phyloP scores from a whole-genome alignment of 2,888 invertebrate genomes.

The Aelia acuminata region DNA sequence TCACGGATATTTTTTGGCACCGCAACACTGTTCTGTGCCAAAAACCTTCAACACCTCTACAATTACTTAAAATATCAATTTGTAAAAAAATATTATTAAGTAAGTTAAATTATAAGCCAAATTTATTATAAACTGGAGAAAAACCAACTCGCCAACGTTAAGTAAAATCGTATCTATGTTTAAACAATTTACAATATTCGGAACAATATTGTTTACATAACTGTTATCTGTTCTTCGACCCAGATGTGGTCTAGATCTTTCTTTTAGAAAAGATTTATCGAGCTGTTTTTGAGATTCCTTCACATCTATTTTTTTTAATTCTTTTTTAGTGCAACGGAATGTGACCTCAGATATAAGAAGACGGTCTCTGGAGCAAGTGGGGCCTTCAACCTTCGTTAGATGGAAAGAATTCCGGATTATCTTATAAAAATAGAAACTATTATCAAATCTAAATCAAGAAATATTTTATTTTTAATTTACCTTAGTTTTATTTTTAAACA shows the following conservation, averaged over 20 bases:
- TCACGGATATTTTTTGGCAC: background rate
- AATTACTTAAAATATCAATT: conserved; percentile 28
- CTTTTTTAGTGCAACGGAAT: conserved; percentile 25
- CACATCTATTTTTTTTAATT: conserved; percentile 31
- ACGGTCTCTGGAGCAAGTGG: conserved; percentile 17
- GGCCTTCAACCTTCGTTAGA: background rate
- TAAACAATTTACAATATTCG: background rate
- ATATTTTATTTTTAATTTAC: too few relatives aligned
- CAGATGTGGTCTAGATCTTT: conserved; percentile 34
- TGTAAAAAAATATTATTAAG: background rate
- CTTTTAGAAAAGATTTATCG: conserved; percentile 33
- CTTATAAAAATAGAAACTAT: background rate
- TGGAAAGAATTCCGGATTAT: background rate
- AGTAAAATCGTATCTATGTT: background rate
- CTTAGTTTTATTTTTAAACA: too few relatives aligned
- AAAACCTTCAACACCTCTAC: background rate
- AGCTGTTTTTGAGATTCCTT: conserved; percentile 18
- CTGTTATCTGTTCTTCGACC: background rate
- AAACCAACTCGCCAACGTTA: background rate
- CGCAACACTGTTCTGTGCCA: background rate
- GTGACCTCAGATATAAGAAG: conserved; percentile 29
- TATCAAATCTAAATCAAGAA: background rate
- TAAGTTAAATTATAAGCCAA: background rate
- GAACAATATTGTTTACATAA: background rate
- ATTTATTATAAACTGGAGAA: conserved; percentile 29